phyloP scores from a whole-genome alignment of 2,888 invertebrate genomes.

The Pseudococcus jackbeardsleyi region DNA sequence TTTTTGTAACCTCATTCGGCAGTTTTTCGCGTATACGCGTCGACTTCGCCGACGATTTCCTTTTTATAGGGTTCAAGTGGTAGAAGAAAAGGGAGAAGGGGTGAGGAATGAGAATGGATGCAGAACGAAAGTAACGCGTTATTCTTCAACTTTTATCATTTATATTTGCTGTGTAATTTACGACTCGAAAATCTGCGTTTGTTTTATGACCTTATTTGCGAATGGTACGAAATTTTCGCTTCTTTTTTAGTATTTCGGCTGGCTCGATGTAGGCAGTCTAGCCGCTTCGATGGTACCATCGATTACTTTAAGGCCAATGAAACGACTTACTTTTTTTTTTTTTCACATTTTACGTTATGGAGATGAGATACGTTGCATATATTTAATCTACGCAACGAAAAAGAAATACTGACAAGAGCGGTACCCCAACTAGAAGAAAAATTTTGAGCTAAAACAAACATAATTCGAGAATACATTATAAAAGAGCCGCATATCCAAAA shows the following conservation, averaged over 20 bases:
- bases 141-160: slow-evolving; percentile 10
- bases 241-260: neutral
- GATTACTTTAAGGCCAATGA: neutral
- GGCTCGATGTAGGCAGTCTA: neutral
- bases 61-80: neutral
- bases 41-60: neutral
- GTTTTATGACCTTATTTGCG: neutral
- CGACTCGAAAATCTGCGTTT: neutral
- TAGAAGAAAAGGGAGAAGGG: neutral
- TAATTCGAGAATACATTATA: no score
- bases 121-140: neutral
- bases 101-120: neutral
- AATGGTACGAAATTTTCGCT: neutral
- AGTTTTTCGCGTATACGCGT: neutral
- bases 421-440: no score
- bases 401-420: no score
- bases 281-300: neutral
- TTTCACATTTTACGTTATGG: neutral
- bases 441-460: no score
- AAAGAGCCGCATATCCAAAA: no score
- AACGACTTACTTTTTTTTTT: neutral
- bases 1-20: neutral
- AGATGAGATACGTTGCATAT: no score
- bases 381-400: no score
- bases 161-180: slow-evolving; percentile 4